These are phyloP conservation scores for Frankliniella fusca DNA, from an alignment of 2,888 invertebrate species.

Conservation along the genomic window DNA sequence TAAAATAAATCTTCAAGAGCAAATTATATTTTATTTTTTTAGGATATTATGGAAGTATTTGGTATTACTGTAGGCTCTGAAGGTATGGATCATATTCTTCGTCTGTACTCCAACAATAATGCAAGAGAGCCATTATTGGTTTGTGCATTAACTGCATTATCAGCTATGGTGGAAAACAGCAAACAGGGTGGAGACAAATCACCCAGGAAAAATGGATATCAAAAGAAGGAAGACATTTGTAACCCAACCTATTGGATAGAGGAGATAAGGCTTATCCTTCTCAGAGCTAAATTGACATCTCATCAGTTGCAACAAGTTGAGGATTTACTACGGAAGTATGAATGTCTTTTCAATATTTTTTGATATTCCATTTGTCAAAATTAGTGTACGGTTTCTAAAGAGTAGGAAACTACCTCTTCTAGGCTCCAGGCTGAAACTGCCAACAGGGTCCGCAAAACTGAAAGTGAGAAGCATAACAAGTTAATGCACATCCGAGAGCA, in stretches of 20 bases:
- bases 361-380: not conserved
- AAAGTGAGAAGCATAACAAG: not conserved
- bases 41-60: not conserved
- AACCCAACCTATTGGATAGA: not conserved
- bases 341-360: not conserved
- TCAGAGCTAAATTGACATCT: not conserved
- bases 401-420: not conserved
- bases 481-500: not conserved
- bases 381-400: not conserved
- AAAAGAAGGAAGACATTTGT: not conserved
- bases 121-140: not conserved
- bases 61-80: not conserved
- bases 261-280: not conserved
- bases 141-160: slow-evolving; percentile 1
- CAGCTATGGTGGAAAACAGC: not conserved
- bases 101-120: not conserved
- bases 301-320: not conserved
- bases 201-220: not conserved
- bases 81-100: slow-evolving; percentile 12
- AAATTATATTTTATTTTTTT: not conserved
- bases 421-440: slow-evolving; percentile 10
- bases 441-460: not conserved
- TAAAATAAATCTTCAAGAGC: not conserved
- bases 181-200: not conserved
- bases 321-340: not conserved